phyloP scores from a whole-genome alignment of 2,888 invertebrate species.

The Microdon myrmicae region DNA sequence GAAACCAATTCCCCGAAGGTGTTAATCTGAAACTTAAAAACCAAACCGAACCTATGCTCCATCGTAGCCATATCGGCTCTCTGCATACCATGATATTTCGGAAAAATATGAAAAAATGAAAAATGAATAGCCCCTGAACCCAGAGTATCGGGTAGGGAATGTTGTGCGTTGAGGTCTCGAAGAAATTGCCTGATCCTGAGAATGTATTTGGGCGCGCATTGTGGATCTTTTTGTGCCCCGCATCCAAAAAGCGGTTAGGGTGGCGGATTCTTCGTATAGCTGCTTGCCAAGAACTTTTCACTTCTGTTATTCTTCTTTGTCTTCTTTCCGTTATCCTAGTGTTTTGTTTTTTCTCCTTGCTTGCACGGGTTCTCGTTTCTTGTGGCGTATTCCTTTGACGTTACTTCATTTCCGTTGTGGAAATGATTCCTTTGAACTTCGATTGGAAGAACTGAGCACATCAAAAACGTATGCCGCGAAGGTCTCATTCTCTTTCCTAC shows the following conservation, averaged over 20 bases:
- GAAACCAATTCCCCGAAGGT: conserved; percentile 25
- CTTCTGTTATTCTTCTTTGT: conserved; percentile 6
- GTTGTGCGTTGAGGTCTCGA: no score
- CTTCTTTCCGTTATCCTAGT: no score
- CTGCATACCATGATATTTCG: no score
- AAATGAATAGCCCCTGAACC: conserved; percentile 16
- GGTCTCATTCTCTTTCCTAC: no score
- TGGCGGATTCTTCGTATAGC: no score
- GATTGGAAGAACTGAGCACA: conserved; percentile 47
- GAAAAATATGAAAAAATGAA: conserved; percentile 19
- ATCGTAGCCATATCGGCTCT: no score
- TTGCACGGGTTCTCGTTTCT: no score
- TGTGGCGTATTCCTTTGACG: conserved; percentile 52
- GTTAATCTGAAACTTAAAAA: conserved; percentile 44
- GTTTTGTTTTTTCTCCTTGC: conserved; percentile 10
- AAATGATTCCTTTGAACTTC: conserved; percentile 54
- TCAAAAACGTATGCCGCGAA: conserved; percentile 44
- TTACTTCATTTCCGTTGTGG: conserved; percentile 54
- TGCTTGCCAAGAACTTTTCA: no score
- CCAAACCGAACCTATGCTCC: background rate
- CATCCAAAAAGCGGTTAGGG: no score
- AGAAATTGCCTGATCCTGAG: conserved; percentile 27
- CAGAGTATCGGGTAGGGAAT: no score
- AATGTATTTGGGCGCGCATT: no score
- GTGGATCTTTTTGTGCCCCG: conserved; percentile 24